Conservation (phyloP, 2,113 vertebrate genomes). For the Lonchura striata region DNA sequence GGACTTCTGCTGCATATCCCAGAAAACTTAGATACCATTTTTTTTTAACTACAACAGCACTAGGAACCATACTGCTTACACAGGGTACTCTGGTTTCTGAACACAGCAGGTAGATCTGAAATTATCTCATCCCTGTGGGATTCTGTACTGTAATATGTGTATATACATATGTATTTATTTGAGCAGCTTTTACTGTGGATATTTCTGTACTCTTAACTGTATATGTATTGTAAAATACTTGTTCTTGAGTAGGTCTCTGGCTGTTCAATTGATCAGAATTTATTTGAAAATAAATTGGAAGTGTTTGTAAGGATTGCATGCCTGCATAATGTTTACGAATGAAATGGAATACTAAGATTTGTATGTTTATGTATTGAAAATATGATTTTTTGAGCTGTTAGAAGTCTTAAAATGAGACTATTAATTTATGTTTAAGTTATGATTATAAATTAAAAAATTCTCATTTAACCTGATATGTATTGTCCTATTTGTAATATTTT, state of each 20-base stretch:
- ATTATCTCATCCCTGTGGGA: conserved; percentile 63
- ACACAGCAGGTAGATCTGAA: neutral
- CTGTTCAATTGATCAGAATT: neutral
- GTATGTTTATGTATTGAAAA: neutral
- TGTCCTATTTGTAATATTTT: neutral
- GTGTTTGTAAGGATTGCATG: neutral
- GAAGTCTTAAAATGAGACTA: neutral
- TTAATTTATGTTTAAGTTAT: conserved; percentile 57
- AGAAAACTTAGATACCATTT: neutral
- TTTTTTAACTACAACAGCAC: neutral
- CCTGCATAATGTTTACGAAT: neutral
- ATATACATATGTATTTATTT: conserved; percentile 8
- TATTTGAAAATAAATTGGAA: neutral
- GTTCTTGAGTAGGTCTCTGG: neutral
- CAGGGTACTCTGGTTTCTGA: neutral
- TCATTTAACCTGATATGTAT: neutral
- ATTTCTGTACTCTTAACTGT: neutral
- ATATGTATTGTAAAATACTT: neutral
- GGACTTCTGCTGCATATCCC: neutral
- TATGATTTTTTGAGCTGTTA: neutral
- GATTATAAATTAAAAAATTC: neutral
- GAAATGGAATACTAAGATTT: neutral
- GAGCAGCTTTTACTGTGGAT: neutral
- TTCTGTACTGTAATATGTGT: conserved; percentile 29
- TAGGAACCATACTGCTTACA: neutral